Percentiles rank a stretch among this genome's conserved stretches.
These are phyloP conservation scores for Homarus americanus DNA, from an alignment of 1,140 invertebrate genomes.

Conservation along the genomic window DNA sequence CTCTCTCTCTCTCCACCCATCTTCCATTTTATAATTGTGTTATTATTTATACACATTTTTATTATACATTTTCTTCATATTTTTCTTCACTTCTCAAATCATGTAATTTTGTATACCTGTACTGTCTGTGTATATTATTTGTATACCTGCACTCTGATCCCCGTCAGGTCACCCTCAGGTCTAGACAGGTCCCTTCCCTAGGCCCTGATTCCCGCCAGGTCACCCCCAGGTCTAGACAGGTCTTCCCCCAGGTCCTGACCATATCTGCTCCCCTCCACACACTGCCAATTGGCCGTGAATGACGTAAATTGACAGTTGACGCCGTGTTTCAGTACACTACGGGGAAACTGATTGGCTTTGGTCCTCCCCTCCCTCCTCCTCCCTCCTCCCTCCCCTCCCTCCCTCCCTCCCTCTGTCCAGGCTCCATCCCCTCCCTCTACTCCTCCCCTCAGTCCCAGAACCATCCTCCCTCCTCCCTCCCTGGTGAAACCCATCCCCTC, in stretches of 20 bases:
- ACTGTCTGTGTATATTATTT: no score
- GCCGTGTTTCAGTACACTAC: background rate
- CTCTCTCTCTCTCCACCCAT: constrained; percentile 2
- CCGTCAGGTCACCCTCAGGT: background rate
- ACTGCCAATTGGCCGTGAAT: constrained; percentile 1
- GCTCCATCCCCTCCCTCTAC: background rate
- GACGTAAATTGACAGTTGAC: constrained; percentile 14
- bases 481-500: background rate
- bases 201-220: no score
- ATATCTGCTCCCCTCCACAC: background rate
- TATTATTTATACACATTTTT: background rate
- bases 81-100: background rate
- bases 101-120: no score
- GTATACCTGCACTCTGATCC: no score
- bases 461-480: background rate
- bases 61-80: background rate
- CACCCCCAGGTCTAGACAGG: no score
- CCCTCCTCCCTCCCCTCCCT: background rate
- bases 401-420: background rate
- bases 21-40: background rate
- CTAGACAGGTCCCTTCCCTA: no score
- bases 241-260: no score
- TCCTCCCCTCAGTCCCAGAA: background rate
- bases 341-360: background rate
- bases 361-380: background rate